These are phyloP conservation scores for Diprion similis DNA, from an alignment of 1,140 invertebrate genomes.

Conservation along the genomic window DNA sequence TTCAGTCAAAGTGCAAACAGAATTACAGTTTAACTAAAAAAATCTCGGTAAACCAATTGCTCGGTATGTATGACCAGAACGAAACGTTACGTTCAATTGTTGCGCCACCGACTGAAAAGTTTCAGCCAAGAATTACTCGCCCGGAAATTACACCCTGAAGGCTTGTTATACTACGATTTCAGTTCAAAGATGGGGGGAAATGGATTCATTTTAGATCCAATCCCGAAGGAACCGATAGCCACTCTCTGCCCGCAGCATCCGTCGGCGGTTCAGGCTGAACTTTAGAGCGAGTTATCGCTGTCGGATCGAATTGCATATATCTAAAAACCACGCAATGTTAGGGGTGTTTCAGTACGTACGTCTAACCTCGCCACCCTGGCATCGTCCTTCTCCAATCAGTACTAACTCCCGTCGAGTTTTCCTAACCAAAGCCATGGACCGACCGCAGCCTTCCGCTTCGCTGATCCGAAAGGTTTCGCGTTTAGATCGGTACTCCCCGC, in stretches of 20 bases:
- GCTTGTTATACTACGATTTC: not conserved
- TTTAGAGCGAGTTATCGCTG: slow-evolving; percentile 5
- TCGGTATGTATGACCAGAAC: too few relatives aligned
- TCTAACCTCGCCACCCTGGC: not conserved
- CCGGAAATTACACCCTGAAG: too few relatives aligned
- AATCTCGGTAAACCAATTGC: too few relatives aligned
- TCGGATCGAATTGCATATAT: slow-evolving; percentile 5
- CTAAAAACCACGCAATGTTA: not conserved
- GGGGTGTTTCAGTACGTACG: not conserved
- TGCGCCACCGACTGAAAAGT: too few relatives aligned
- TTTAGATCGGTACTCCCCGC: not conserved
- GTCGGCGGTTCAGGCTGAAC: not conserved
- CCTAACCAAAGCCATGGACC: not conserved
- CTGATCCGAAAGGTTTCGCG: not conserved
- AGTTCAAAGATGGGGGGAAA: not conserved
- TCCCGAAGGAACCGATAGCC: not conserved
- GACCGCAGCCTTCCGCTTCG: not conserved
- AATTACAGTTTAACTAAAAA: not conserved
- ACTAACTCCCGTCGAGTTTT: not conserved
- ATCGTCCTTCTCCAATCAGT: slow-evolving; percentile 1
- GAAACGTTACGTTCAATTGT: too few relatives aligned
- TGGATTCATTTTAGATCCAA: not conserved
- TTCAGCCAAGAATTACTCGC: too few relatives aligned
- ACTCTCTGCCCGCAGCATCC: not conserved
- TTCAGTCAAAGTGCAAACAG: not conserved